phyloP scores from a whole-genome alignment of 2,113 vertebrate species.

The Rallus limicola region DNA sequence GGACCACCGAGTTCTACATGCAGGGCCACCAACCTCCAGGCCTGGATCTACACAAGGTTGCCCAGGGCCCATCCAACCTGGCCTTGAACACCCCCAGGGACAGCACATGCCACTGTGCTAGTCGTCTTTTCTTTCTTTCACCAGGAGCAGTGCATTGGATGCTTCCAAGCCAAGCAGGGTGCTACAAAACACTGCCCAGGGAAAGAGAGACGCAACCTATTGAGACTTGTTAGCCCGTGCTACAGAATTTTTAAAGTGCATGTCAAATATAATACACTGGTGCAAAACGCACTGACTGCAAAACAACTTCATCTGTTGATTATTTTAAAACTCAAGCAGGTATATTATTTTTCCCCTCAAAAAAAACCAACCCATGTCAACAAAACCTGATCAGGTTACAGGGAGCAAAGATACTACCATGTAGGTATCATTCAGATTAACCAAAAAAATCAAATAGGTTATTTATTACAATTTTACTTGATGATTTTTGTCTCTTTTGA shows the following conservation, averaged over 20 bases:
- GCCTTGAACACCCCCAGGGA: no score
- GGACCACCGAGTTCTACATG: no score
- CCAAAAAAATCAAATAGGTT: background rate
- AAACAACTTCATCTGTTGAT: background rate
- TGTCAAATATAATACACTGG: background rate
- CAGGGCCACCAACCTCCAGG: no score
- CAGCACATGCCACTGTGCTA: background rate
- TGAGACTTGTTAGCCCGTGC: background rate
- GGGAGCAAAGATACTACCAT: background rate
- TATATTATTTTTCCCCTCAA: background rate
- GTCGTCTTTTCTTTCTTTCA: background rate
- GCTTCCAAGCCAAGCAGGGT: background rate
- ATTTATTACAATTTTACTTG: background rate
- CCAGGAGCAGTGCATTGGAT: background rate
- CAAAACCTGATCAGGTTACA: background rate
- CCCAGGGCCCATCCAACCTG: no score
- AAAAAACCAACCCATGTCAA: background rate
- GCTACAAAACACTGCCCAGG: background rate
- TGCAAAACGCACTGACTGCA: no score
- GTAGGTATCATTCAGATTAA: background rate
- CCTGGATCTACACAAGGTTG: no score
- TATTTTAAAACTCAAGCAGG: background rate
- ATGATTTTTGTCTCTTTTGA: background rate
- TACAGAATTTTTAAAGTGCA: background rate
- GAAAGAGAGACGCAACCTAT: background rate